phyloP scores from a whole-genome alignment of 1,140 invertebrate genomes.

The Sitobion miscanthi region DNA sequence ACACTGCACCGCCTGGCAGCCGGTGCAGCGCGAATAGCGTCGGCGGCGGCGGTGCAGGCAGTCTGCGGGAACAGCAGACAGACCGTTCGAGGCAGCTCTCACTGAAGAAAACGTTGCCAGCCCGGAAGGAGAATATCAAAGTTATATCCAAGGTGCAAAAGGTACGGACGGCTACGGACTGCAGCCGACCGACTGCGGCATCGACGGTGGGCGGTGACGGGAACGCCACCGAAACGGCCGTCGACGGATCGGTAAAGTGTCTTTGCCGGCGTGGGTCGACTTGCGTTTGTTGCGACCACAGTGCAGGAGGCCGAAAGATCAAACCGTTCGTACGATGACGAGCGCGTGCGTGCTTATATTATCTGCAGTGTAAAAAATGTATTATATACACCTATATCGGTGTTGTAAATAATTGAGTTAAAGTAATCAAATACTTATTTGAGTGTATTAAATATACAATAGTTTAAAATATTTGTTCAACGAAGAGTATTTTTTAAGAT shows the following conservation, averaged over 20 bases:
- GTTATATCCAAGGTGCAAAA: constrained; percentile 27
- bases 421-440: neutral
- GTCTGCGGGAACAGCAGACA: constrained; percentile 68
- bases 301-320: neutral
- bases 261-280: neutral
- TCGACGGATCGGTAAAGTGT: constrained; percentile 3
- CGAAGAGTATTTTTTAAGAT: too few species aligned
- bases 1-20: constrained; percentile 63
- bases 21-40: constrained; percentile 58
- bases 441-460: neutral
- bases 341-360: neutral
- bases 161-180: neutral
- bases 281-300: neutral
- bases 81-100: constrained; percentile 35
- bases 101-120: constrained; percentile 57
- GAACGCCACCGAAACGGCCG: neutral
- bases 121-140: constrained; percentile 47
- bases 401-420: neutral
- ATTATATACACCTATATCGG: neutral
- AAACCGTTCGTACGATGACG: neutral
- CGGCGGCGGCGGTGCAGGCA: constrained; percentile 62
- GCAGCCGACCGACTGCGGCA: neutral
- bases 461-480: neutral
- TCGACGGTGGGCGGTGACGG: neutral
- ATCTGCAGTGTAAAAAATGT: neutral